Evolutionary conservation across 2,113 vertebrate species (phyloP).

Genomic region (Nymphicus hollandicus): DNA sequence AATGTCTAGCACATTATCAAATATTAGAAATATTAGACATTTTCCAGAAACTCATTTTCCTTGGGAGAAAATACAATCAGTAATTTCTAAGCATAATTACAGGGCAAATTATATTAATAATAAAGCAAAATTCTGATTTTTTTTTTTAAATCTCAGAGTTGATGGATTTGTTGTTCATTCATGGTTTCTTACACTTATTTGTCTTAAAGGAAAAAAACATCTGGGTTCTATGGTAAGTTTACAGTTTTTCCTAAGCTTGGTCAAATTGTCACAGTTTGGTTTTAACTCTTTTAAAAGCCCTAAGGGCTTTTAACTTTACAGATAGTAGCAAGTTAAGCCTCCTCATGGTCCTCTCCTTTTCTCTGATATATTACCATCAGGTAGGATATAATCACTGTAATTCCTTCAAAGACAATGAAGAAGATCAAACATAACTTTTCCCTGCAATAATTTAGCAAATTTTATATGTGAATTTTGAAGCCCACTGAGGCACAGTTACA

Average conservation of each 20-base stretch:
- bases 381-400: background rate
- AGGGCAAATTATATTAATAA: background rate
- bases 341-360: background rate
- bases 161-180: background rate
- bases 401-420: conserved; percentile 9
- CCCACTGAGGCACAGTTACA: background rate
- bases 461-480: background rate
- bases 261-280: background rate
- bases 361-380: background rate
- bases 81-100: background rate
- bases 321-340: background rate
- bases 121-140: background rate
- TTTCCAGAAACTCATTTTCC: background rate
- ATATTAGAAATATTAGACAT: background rate
- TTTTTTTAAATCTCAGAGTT: background rate
- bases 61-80: background rate
- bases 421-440: background rate
- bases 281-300: background rate
- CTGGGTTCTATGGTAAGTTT: background rate
- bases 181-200: background rate
- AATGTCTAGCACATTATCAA: background rate
- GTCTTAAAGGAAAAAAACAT: background rate
- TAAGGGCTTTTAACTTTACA: background rate
- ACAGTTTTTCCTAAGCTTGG: background rate
- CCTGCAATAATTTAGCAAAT: background rate